Percentiles rank a stretch among this genome's conserved stretches.
Conservation (phyloP, 2,797 vertebrate genomes). For the Hephaestus fuliginosus region DNA sequence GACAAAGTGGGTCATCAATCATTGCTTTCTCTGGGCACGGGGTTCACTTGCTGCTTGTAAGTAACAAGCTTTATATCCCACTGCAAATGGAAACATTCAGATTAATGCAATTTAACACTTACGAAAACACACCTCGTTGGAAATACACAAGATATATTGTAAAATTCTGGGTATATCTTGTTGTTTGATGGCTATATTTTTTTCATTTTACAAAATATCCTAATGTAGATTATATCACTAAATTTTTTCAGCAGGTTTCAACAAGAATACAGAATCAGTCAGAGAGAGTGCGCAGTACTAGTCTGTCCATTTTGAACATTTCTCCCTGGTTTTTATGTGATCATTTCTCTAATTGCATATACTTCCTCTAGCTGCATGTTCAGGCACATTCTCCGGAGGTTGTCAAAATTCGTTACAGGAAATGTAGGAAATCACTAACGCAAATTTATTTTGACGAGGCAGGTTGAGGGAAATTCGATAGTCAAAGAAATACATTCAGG, state of each 20-base stretch:
- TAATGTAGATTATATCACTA: not conserved
- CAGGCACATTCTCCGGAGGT: not conserved
- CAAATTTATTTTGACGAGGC: conserved; percentile 22
- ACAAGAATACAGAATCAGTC: not conserved
- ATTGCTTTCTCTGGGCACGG: not conserved
- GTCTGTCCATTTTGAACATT: not conserved
- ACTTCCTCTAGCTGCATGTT: not conserved
- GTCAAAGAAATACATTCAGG: conserved; percentile 6
- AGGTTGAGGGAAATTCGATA: conserved; percentile 9
- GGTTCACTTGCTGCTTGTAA: not conserved
- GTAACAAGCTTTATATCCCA: not conserved
- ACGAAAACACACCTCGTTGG: not conserved
- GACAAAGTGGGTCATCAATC: conserved; percentile 5
- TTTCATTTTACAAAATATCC: not conserved
- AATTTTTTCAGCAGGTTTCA: not conserved
- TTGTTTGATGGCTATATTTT: not conserved
- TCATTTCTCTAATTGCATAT: not conserved
- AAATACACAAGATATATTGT: not conserved
- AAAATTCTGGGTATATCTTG: not conserved
- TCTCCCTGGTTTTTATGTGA: not conserved
- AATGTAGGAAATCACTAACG: conserved; percentile 20
- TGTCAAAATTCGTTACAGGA: not conserved
- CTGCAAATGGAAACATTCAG: conserved; percentile 17
- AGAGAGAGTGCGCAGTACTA: not conserved
- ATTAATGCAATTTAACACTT: not conserved